Evolutionary conservation across 2,888 invertebrate genomes (phyloP).

Genomic region (Lithophane socia): DNA sequence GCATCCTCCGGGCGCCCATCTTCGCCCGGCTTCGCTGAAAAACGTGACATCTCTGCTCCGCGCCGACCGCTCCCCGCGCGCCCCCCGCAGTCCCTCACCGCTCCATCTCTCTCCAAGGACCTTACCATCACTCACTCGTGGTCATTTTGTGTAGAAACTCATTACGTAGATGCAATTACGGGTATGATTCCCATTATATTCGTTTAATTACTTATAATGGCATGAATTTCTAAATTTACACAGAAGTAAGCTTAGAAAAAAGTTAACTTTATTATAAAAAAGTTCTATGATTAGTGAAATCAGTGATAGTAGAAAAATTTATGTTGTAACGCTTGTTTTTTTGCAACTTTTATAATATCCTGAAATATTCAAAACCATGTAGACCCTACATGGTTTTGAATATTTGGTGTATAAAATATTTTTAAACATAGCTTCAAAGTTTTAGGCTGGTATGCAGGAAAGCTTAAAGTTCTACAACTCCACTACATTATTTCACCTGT

Average conservation of each 20-base stretch:
- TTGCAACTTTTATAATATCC: conserved; percentile 2
- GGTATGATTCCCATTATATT: conserved; percentile 55
- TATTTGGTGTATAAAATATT: background rate
- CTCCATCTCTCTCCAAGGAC: conserved; percentile 69
- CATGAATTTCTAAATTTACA: conserved; percentile 13
- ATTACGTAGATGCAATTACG: conserved; percentile 75
- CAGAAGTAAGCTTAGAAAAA: background rate
- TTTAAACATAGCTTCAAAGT: background rate
- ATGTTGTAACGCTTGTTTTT: conserved; percentile 5
- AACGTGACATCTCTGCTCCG: conserved; percentile 84
- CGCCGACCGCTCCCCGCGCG: conserved; percentile 69
- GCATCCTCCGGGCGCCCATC: conserved; percentile 87
- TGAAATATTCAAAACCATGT: background rate
- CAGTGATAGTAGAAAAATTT: background rate
- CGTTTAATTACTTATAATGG: conserved; percentile 36
- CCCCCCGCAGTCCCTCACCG: conserved; percentile 63
- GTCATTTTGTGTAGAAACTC: conserved; percentile 77
- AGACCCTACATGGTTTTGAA: no score
- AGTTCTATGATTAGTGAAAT: conserved; percentile 12
- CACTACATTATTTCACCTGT: background rate
- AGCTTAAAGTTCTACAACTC: background rate
- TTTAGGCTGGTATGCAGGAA: background rate
- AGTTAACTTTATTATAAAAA: conserved; percentile 1
- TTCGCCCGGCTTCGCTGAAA: conserved; percentile 83
- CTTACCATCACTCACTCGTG: conserved; percentile 75